Evolutionary conservation across 2,888 invertebrate genomes (phyloP), one percentile per base, ranked within the genome.

Genomic region (Perdita meconis): DNA sequence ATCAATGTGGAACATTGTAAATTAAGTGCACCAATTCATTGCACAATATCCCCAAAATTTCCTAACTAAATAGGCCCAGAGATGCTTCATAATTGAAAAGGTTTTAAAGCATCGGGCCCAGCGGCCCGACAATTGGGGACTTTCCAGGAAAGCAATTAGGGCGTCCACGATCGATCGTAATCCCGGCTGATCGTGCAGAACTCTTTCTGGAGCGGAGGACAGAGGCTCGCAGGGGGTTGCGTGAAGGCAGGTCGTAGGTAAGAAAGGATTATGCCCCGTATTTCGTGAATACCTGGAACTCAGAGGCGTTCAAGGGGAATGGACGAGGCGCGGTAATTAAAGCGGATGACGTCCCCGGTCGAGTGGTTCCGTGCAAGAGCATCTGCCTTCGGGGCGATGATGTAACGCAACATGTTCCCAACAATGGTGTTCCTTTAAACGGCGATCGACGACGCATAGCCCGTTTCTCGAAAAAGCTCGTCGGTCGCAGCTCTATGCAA

Each of bases 401-500:
- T 44, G 68, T 44, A 77, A 82, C 44, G 42, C 22, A 64, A 67
- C 40, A 34, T n/a, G n/a, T n/a, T 66, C 22, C 22, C n/a, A 57
- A 81, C 70, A 81, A 81, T 81, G 47, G 44, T 24, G 61, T 70
- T 81, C 65, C 55, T 64, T 75, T 59, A 53, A 47, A 34, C 72
- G 44, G 44, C 56, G 59, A 82, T 84, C 78, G 75, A 67, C 66
- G 61, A n/a, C n/a, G n/a, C n/a, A n/a, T 61, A 53, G 65, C 75
- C 60, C 75, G 40, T 63, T 76, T 71, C 63, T 66, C 68, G 60
- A 76, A 68, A n/a, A 74, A 79, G 53, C 72, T 66, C 55, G 51
- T 60, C 57, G 61, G 56, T n/a, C 65, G 57, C 75, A 84, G 88
- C 88, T 87, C 81, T 82, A 87, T 88, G 87, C 88, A 82, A 87